These are phyloP conservation scores for Macroglossus sobrinus DNA, from an alignment of 2,113 vertebrate genomes.

Conservation along the genomic window DNA sequence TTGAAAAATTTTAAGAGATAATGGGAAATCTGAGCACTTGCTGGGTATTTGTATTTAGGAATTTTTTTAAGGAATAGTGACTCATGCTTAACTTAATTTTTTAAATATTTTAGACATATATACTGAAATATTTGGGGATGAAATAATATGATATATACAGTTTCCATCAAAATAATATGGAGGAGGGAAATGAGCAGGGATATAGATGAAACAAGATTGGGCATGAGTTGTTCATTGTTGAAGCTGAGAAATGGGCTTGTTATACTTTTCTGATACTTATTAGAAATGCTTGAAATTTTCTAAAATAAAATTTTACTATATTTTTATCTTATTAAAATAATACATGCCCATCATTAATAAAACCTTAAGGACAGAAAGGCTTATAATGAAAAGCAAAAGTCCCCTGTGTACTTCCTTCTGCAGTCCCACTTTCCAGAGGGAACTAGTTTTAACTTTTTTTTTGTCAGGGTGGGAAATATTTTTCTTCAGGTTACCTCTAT, in stretches of 20 bases:
- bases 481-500: neutral
- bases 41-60: neutral
- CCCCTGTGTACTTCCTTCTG: neutral
- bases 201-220: neutral
- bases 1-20: neutral
- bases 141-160: neutral
- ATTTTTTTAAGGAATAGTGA: neutral
- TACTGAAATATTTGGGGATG: neutral
- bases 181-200: neutral
- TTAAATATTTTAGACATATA: neutral
- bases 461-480: accelerated
- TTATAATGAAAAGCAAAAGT: neutral
- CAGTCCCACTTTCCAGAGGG: neutral
- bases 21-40: neutral
- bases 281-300: neutral
- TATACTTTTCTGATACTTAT: neutral
- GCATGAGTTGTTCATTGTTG: neutral
- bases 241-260: neutral
- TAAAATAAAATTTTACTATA: neutral
- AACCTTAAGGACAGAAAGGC: neutral
- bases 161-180: neutral
- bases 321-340: neutral
- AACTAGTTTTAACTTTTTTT: neutral
- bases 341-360: neutral
- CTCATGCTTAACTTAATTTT: neutral